Evolutionary conservation across 2,113 vertebrate species (phyloP).

Genomic region (Toxotes jaculatrix): DNA sequence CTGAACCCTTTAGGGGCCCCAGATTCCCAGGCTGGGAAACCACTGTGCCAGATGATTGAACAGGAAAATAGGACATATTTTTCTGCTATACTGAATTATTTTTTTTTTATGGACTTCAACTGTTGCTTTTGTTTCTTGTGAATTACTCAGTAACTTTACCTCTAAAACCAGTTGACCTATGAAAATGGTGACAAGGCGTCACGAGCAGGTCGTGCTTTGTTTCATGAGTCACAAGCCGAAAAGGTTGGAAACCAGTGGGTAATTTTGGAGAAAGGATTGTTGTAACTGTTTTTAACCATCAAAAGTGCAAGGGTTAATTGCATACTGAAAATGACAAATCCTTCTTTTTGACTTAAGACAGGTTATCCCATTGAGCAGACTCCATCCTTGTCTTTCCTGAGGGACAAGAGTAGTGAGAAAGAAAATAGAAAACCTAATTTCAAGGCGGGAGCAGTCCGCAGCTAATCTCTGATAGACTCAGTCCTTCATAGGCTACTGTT

Average conservation of each 20-base stretch:
- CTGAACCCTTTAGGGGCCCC: not conserved
- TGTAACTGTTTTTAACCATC: not conserved
- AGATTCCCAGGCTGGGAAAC: not conserved
- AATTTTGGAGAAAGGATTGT: not conserved
- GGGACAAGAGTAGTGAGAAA: conserved; percentile 38
- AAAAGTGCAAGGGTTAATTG: conserved; percentile 50
- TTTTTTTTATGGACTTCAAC: not conserved
- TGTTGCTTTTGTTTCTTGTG: not conserved
- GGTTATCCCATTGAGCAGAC: conserved; percentile 54
- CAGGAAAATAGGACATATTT: no score
- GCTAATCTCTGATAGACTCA: conserved; percentile 66
- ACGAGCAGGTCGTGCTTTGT: not conserved
- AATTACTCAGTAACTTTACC: not conserved
- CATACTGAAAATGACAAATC: conserved; percentile 67
- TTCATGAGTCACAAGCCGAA: not conserved
- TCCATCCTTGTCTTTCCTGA: conserved; percentile 46
- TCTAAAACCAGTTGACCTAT: not conserved
- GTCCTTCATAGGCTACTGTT: conserved; percentile 56
- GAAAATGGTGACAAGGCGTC: not conserved
- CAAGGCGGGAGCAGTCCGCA: conserved; percentile 41
- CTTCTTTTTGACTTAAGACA: conserved; percentile 45
- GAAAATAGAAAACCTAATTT: conserved; percentile 60
- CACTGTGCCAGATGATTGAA: not conserved
- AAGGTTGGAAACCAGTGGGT: not conserved
- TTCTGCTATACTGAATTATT: not conserved